phyloP scores from a whole-genome alignment of 2,888 invertebrate genomes.

The Erpobdella octoculata region DNA sequence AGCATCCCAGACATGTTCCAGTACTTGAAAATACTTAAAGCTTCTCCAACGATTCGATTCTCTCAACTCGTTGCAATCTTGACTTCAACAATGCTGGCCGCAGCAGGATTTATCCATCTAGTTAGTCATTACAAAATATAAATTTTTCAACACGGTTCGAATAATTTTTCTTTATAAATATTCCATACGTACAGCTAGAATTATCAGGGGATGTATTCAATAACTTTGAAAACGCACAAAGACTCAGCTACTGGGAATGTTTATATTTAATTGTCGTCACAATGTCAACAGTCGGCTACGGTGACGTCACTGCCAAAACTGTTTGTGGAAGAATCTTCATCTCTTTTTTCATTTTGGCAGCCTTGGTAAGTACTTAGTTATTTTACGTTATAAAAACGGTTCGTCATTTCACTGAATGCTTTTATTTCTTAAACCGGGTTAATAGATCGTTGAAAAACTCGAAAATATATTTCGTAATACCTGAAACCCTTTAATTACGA shows the following conservation, averaged over 20 bases:
- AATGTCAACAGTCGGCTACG: slow-evolving; percentile 99
- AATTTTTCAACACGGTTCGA: not conserved
- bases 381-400: too few relatives aligned
- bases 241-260: slow-evolving; percentile 95
- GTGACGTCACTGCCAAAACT: slow-evolving; percentile 97
- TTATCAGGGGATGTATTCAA: not conserved
- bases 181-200: not conserved
- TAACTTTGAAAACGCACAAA: slow-evolving; percentile 64
- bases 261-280: slow-evolving; percentile 99
- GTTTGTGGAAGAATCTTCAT: slow-evolving; percentile 95
- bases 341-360: slow-evolving; percentile 98
- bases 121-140: not conserved
- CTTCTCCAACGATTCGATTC: not conserved
- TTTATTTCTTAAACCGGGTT: too few relatives aligned
- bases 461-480: too few relatives aligned
- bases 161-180: not conserved
- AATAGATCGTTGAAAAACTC: too few relatives aligned
- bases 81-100: not conserved
- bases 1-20: slow-evolving; percentile 2
- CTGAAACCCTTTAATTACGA: too few relatives aligned
- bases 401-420: too few relatives aligned
- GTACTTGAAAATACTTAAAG: not conserved
- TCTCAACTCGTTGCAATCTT: not conserved
- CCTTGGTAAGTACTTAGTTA: slow-evolving; percentile 73
- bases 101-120: not conserved